Evolutionary conservation across 2,888 invertebrate species (phyloP), one percentile per base, ranked within the genome.

Genomic region (Scrobipalpa atriplicella): DNA sequence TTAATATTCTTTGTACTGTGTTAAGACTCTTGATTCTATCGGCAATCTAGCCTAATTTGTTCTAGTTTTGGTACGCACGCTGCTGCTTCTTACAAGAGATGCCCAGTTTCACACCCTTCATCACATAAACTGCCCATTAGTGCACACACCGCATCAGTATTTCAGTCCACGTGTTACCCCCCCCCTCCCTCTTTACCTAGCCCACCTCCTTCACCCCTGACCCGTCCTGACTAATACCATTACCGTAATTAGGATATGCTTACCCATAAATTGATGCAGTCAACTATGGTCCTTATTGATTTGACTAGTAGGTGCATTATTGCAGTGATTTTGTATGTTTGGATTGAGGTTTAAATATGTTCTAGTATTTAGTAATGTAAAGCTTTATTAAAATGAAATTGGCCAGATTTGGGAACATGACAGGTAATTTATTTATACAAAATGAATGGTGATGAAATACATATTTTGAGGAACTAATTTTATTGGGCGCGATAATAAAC

Each of bases 211-310:
- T 10, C 16, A 16, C 61, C 41, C 41, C 58, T 58, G 54, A 56
- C 54, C 63, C 86, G 87, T 85, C 78, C 79, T 71, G 75, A 80
- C 86, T 88, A 89, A 90, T 87, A 82, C 89, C 88, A 90, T 92
- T 91, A 90, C 85, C 79, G 89, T 91, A 91, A 92, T 91, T 90
- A 91, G 90, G 89, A 90, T 90, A 90, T 90, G 90, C 89, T 89
- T 84, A 82, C 83, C 85, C 89, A 90, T 91, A 43, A 91, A 92
- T 90, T 89, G 87, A 90, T 90, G 86, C 82, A 87, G 85, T 85
- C 84, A 85, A 79, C 78, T 78, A 56, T 56, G 54, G 7, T 9
- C 54, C 29, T 56, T 56, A 29, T 29, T 56, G 11, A 54, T 56
- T 56, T 47, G 47, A 47, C 1, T n/a, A n/a, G 6, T 47, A 47